phyloP scores from a whole-genome alignment of 30 jellyfish, hydroid and myxozoan genomes.

The Catostylus mosaicus region DNA sequence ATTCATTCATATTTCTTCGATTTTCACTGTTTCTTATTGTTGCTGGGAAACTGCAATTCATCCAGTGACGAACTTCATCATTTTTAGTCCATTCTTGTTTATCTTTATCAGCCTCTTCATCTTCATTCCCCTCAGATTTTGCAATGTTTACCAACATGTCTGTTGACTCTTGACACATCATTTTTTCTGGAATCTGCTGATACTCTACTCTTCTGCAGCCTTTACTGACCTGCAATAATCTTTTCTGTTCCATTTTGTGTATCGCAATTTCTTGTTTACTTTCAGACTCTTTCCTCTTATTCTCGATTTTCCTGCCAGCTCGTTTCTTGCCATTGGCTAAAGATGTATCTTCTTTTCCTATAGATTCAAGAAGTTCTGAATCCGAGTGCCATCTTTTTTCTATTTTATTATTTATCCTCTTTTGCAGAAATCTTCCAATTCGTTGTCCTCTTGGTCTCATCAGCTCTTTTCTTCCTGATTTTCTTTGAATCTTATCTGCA shows the following conservation, averaged over 20 bases:
- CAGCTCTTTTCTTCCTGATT: background rate
- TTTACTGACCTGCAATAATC: background rate
- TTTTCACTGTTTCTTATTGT: background rate
- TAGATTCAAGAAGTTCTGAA: slow-evolving; percentile 63
- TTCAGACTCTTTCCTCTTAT: background rate
- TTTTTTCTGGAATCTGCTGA: background rate
- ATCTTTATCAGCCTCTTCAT: background rate
- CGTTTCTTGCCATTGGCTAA: slow-evolving; percentile 18
- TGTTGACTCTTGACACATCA: background rate
- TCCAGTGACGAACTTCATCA: background rate
- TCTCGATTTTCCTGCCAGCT: background rate
- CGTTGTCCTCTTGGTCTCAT: background rate
- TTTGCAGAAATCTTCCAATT: slow-evolving; percentile 11
- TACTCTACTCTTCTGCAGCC: background rate
- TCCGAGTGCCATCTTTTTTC: slow-evolving; percentile 60
- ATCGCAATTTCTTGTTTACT: background rate
- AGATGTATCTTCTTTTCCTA: slow-evolving; percentile 14
- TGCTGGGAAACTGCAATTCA: slow-evolving; percentile 13
- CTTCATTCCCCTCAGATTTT: background rate
- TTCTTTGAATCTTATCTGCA: background rate
- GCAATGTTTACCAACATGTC: background rate
- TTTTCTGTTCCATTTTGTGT: background rate
- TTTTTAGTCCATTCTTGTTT: background rate
- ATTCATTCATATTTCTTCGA: background rate
- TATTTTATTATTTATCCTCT: background rate